phyloP scores from a whole-genome alignment of 2,797 vertebrate genomes.

The Halcyon badia region DNA sequence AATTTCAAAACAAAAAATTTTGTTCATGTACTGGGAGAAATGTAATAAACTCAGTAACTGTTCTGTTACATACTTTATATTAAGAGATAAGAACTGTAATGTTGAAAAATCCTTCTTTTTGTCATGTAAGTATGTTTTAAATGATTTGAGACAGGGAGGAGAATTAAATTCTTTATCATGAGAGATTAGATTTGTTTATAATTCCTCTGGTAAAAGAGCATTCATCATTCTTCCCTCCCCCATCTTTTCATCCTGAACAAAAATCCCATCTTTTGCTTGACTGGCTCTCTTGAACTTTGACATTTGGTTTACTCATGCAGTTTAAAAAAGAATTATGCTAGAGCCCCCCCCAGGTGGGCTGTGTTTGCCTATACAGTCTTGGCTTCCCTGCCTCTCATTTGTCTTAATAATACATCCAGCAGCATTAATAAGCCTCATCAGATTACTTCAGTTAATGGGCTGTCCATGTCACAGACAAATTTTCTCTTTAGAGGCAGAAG shows the following conservation, averaged over 20 bases:
- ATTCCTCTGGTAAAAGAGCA: not conserved
- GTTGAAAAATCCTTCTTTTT: not conserved
- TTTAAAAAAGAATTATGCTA: conserved; percentile 4
- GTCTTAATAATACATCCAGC: not conserved
- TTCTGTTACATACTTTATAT: not conserved
- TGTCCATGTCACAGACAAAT: not conserved
- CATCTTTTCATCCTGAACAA: conserved; percentile 13
- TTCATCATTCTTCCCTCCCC: not conserved
- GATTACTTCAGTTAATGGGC: not conserved
- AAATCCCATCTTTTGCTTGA: conserved; percentile 12
- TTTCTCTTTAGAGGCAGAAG: not conserved
- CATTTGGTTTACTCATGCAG: not conserved
- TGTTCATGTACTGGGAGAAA: not conserved
- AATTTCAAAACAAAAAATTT: not conserved
- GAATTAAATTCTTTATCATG: not conserved
- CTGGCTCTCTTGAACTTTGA: not conserved
- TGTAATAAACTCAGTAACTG: not conserved
- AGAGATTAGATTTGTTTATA: conserved; percentile 29
- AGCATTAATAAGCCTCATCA: not conserved
- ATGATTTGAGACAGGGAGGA: not conserved
- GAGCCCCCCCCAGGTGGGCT: not conserved
- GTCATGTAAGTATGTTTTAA: not conserved
- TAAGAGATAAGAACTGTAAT: not conserved
- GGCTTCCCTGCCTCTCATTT: not conserved
- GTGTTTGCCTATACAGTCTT: not conserved